A percentile compares a stretch with the other conserved stretches of the same genome.
phyloP scores from a whole-genome alignment of 2,113 vertebrate genomes.

The Mastomys coucha region DNA sequence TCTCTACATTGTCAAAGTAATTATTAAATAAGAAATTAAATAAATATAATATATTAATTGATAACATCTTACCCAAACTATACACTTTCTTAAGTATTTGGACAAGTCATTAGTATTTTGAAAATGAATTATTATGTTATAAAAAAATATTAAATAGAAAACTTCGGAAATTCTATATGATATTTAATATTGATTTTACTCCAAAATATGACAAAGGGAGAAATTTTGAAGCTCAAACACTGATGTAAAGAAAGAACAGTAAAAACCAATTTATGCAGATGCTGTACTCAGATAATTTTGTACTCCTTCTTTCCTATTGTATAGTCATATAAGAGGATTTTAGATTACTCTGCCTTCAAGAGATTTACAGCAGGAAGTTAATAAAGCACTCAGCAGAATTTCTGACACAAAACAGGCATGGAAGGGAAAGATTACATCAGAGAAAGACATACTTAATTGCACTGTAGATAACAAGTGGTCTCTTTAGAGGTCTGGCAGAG shows the following conservation, averaged over 20 bases:
- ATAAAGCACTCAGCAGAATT: constrained; percentile 72
- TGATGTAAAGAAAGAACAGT: background rate
- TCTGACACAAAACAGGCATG: constrained; percentile 67
- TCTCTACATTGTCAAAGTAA: background rate
- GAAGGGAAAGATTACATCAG: constrained; percentile 66
- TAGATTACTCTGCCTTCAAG: constrained; percentile 73
- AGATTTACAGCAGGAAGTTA: constrained; percentile 79
- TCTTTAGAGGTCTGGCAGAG: constrained; percentile 65
- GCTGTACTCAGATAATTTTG: constrained; percentile 47
- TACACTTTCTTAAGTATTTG: background rate
- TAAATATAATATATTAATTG: background rate
- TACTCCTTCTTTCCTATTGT: constrained; percentile 40
- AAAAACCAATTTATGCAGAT: constrained; percentile 53
- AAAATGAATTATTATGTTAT: background rate
- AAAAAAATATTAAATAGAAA: background rate
- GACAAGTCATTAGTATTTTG: background rate
- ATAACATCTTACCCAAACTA: background rate
- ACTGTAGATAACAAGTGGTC: constrained; percentile 63
- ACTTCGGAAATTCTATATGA: background rate
- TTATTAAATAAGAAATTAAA: background rate
- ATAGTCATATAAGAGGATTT: constrained; percentile 57
- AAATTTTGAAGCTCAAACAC: constrained; percentile 50
- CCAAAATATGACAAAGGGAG: background rate
- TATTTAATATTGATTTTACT: constrained; percentile 4
- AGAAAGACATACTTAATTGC: constrained; percentile 71